Evolutionary conservation across 2,888 invertebrate species (phyloP).

Genomic region (Napeogenes sylphis): DNA sequence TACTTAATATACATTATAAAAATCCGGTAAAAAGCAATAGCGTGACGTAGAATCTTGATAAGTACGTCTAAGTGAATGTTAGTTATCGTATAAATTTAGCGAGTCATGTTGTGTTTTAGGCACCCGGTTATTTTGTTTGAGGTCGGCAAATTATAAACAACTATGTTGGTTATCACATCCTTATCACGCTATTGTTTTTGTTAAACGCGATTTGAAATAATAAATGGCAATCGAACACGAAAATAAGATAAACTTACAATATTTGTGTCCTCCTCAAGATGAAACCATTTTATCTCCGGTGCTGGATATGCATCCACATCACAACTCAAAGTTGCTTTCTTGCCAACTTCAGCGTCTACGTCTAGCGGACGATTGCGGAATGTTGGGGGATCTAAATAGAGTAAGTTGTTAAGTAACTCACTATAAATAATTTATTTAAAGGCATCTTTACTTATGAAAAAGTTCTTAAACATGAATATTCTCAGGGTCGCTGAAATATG

Average conservation of each 20-base stretch:
- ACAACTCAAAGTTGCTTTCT: constrained; percentile 87
- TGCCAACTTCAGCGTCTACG: constrained; percentile 87
- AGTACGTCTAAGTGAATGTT: constrained; percentile 17
- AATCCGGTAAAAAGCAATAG: constrained; percentile 9
- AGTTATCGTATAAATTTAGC: constrained; percentile 13
- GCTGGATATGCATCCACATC: constrained; percentile 94
- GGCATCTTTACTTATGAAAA: too few species aligned
- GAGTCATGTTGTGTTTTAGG: constrained; percentile 21
- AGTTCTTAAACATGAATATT: too few species aligned
- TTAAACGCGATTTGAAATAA: neutral
- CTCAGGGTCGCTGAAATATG: too few species aligned
- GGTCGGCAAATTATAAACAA: constrained; percentile 4
- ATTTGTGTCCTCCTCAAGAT: constrained; percentile 70
- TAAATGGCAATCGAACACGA: neutral
- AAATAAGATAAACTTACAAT: constrained; percentile 33
- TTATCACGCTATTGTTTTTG: neutral
- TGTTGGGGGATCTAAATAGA: constrained; percentile 84
- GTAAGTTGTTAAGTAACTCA: too few species aligned
- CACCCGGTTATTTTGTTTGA: constrained; percentile 16
- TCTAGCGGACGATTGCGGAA: constrained; percentile 86
- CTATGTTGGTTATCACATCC: neutral
- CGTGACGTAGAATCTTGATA: constrained; percentile 23
- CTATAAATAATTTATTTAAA: too few species aligned
- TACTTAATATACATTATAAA: too few species aligned
- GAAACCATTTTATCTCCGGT: constrained; percentile 92